A percentile compares a stretch with the other conserved stretches of the same genome.
Evolutionary conservation across 92 coral and sea anemone species (phyloP).

Genomic region (Bergia sp.): DNA sequence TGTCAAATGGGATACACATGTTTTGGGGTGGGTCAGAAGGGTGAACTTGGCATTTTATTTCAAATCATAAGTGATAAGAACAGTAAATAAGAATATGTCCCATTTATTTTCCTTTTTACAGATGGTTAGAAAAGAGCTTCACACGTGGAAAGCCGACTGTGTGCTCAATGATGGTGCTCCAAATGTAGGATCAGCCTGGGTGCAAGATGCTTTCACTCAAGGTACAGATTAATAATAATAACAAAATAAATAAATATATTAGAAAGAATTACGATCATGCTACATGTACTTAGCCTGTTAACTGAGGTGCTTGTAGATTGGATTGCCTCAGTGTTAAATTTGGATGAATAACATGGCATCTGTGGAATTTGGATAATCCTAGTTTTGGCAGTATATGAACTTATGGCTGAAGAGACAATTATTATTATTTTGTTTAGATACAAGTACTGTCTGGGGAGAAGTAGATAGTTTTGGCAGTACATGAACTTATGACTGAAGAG

Average conservation of each 20-base stretch:
- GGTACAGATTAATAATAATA: slow-evolving; percentile 42
- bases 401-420: no score
- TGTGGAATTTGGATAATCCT: no score
- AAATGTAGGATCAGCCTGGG: slow-evolving; percentile 97
- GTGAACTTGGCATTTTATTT: background rate
- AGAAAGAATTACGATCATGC: background rate
- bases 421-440: no score
- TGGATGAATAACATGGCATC: no score
- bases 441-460: no score
- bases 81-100: background rate
- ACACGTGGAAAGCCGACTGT: slow-evolving; percentile 99
- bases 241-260: background rate
- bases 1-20: no score
- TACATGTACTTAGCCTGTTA: background rate
- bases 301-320: background rate
- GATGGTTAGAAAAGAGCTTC: slow-evolving; percentile 84
- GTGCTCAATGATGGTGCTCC: slow-evolving; percentile 98
- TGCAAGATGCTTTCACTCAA: slow-evolving; percentile 95
- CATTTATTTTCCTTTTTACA: slow-evolving; percentile 11
- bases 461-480: no score
- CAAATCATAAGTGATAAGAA: background rate
- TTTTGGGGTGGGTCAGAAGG: no score
- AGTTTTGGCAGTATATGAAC: no score
- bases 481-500: no score
- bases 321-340: no score